Percentiles rank a stretch among this genome's conserved stretches.
Evolutionary conservation across 2,113 vertebrate species (phyloP).

Genomic region (Odontophorus gujanensis): DNA sequence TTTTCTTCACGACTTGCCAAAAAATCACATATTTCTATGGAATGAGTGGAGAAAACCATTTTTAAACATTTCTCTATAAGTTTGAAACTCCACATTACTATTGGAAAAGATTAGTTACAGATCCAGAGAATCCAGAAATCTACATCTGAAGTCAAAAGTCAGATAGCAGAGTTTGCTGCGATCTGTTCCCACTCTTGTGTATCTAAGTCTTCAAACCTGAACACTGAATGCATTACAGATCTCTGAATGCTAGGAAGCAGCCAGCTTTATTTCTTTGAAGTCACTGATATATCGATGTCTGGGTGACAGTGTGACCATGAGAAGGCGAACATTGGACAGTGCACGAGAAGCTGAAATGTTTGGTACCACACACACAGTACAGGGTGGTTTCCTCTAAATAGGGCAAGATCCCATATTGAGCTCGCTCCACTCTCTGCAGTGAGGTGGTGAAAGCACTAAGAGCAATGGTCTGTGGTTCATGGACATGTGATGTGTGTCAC

Average conservation of each 20-base stretch:
- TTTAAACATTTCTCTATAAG: neutral
- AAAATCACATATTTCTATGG: neutral
- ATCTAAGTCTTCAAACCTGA: neutral
- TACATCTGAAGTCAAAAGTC: neutral
- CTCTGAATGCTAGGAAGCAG: neutral
- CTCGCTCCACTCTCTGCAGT: neutral
- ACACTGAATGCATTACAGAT: neutral
- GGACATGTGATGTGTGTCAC: neutral
- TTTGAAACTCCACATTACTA: neutral
- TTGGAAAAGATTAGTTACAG: neutral
- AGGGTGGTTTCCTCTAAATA: neutral
- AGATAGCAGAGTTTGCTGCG: neutral
- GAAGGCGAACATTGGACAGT: neutral
- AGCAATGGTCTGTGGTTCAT: neutral
- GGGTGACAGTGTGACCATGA: neutral
- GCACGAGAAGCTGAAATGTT: neutral
- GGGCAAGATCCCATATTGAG: neutral
- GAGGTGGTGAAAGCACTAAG: neutral
- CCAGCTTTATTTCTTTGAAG: neutral
- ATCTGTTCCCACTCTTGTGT: neutral
- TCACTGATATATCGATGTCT: neutral
- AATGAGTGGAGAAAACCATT: neutral
- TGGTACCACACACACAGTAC: too few relatives aligned
- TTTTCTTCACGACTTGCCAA: neutral
- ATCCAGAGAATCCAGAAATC: neutral